These are phyloP conservation scores for Epinephelus awoara DNA, from an alignment of 2,797 vertebrate species.

Conservation along the genomic window DNA sequence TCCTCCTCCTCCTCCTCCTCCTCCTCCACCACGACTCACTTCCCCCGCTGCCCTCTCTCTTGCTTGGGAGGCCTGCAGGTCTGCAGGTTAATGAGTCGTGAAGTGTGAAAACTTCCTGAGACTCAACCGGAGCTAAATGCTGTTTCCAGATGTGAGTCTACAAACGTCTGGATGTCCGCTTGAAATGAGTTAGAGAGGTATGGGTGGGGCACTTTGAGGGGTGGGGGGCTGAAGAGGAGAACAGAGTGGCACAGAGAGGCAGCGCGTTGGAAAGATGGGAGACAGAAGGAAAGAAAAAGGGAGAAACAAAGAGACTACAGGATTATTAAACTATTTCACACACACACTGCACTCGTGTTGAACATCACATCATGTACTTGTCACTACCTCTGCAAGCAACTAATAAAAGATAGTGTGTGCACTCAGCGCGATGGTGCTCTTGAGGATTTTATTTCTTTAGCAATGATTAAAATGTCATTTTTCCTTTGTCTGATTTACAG, in stretches of 20 bases:
- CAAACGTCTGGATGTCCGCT: conserved; percentile 64
- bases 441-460: conserved; percentile 15
- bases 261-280: background rate
- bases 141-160: conserved; percentile 90
- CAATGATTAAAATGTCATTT: conserved; percentile 27
- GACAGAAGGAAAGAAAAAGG: background rate
- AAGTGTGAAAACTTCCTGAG: conserved; percentile 97
- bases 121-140: conserved; percentile 84
- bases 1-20: no score
- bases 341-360: background rate
- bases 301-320: background rate
- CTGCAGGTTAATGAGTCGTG: conserved; percentile 93
- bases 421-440: background rate
- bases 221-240: conserved; percentile 20
- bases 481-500: conserved; percentile 12
- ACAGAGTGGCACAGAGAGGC: conserved; percentile 13
- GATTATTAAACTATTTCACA: conserved; percentile 3
- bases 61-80: conserved; percentile 68
- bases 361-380: background rate
- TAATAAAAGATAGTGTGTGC: background rate
- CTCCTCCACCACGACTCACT: conserved; percentile 20
- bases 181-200: conserved; percentile 48
- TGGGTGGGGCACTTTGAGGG: conserved; percentile 2
- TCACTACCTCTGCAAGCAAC: background rate
- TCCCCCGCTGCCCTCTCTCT: conserved; percentile 53